Conservation (phyloP, 2,888 invertebrate genomes). For the Minunthozetes semirufus region DNA sequence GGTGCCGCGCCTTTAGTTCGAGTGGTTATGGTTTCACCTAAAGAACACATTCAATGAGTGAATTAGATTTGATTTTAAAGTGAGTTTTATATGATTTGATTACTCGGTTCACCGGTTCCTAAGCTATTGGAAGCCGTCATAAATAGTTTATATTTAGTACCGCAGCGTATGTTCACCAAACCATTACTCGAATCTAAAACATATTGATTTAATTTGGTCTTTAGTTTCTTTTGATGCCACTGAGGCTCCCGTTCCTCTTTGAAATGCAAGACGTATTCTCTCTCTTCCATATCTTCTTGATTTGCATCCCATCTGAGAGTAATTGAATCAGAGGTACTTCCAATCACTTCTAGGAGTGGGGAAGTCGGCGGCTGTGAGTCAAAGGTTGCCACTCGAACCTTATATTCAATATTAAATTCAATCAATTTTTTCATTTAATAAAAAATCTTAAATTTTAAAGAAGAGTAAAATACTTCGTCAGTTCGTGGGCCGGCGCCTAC, state of each 20-base stretch:
- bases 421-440: background rate
- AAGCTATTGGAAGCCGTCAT: conserved; percentile 43
- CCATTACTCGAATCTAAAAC: conserved; percentile 31
- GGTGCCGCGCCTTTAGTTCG: conserved; percentile 40
- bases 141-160: conserved; percentile 42
- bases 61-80: conserved; percentile 35
- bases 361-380: conserved; percentile 42
- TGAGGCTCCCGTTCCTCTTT: conserved; percentile 21
- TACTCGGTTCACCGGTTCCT: conserved; percentile 43
- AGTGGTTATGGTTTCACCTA: conserved; percentile 31
- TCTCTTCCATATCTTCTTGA: conserved; percentile 32
- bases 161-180: conserved; percentile 33
- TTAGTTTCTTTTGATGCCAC: conserved; percentile 35
- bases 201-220: conserved; percentile 33
- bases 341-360: conserved; percentile 38
- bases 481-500: conserved; percentile 49
- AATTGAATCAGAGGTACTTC: conserved; percentile 40
- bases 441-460: background rate
- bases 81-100: conserved; percentile 34
- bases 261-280: conserved; percentile 36
- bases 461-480: conserved; percentile 35
- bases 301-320: conserved; percentile 40
- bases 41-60: background rate
- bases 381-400: conserved; percentile 32
- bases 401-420: background rate